phyloP scores from a whole-genome alignment of 2,888 invertebrate genomes.

The Phoenoteleia sp. region DNA sequence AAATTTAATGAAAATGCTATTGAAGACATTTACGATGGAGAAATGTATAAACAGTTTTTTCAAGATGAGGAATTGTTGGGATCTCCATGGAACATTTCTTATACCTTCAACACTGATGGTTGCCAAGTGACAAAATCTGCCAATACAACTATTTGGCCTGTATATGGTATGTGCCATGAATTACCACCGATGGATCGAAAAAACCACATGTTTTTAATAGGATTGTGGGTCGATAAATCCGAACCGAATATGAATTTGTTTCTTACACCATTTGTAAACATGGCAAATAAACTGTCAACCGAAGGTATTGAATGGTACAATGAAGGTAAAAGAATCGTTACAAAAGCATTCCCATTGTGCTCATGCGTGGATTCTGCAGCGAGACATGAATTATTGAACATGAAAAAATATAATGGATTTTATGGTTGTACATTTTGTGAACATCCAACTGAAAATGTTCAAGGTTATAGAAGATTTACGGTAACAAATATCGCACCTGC shows the following conservation, averaged over 20 bases:
- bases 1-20: slow-evolving; percentile 31
- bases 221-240: slow-evolving; percentile 47
- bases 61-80: slow-evolving; percentile 3
- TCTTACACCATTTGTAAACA: slow-evolving; percentile 55
- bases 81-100: slow-evolving; percentile 48
- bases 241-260: slow-evolving; percentile 57
- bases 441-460: slow-evolving; percentile 5
- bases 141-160: slow-evolving; percentile 42
- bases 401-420: slow-evolving; percentile 22
- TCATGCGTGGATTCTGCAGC: slow-evolving; percentile 29
- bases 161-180: slow-evolving; percentile 50
- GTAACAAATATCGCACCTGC: neutral
- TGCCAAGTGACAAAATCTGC: slow-evolving; percentile 28
- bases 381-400: slow-evolving; percentile 3
- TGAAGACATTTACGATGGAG: slow-evolving; percentile 60
- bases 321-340: neutral
- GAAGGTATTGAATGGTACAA: slow-evolving; percentile 48
- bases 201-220: slow-evolving; percentile 45
- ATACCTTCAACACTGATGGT: slow-evolving; percentile 62
- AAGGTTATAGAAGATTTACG: neutral
- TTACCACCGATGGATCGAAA: slow-evolving; percentile 46
- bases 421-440: slow-evolving; percentile 30
- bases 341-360: too few species aligned
- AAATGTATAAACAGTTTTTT: slow-evolving; percentile 26
- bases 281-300: slow-evolving; percentile 59